A percentile compares a stretch with the other conserved stretches of the same genome.
phyloP scores from a whole-genome alignment of 2,797 vertebrate species.

The Labeo calbasu region DNA sequence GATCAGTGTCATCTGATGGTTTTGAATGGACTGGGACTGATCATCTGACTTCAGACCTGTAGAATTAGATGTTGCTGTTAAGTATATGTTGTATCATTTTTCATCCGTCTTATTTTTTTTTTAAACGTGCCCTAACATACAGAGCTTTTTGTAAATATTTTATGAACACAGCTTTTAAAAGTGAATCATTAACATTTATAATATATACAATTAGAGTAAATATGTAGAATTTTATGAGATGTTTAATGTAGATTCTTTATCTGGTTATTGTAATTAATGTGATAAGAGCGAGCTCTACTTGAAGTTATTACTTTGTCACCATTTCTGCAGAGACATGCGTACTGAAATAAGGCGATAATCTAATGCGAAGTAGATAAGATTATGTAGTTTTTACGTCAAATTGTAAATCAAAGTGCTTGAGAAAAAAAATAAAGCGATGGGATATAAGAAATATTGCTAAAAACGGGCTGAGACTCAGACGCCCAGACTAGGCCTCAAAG shows the following conservation, averaged over 20 bases:
- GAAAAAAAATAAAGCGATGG: neutral
- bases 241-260: constrained; percentile 60
- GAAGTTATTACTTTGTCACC: constrained; percentile 39
- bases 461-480: constrained; percentile 26
- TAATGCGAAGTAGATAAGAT: constrained; percentile 22
- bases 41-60: constrained; percentile 34
- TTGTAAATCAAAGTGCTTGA: constrained; percentile 29
- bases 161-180: constrained; percentile 69
- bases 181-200: constrained; percentile 70
- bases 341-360: constrained; percentile 35
- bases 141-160: constrained; percentile 65
- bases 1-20: constrained; percentile 6
- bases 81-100: constrained; percentile 7
- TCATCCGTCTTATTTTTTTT: constrained; percentile 19
- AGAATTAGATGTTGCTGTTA: constrained; percentile 27
- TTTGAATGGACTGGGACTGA: neutral
- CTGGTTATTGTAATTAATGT: constrained; percentile 77
- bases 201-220: constrained; percentile 77
- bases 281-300: constrained; percentile 64
- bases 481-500: constrained; percentile 42
- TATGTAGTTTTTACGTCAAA: constrained; percentile 32
- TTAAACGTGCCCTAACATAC: constrained; percentile 25
- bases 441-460: constrained; percentile 42
- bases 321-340: constrained; percentile 41
- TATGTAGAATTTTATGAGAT: constrained; percentile 72